A percentile compares a stretch with the other conserved stretches of the same genome.
Conservation (phyloP, 2,113 vertebrate genomes). For the Acanthochromis polyacanthus region DNA sequence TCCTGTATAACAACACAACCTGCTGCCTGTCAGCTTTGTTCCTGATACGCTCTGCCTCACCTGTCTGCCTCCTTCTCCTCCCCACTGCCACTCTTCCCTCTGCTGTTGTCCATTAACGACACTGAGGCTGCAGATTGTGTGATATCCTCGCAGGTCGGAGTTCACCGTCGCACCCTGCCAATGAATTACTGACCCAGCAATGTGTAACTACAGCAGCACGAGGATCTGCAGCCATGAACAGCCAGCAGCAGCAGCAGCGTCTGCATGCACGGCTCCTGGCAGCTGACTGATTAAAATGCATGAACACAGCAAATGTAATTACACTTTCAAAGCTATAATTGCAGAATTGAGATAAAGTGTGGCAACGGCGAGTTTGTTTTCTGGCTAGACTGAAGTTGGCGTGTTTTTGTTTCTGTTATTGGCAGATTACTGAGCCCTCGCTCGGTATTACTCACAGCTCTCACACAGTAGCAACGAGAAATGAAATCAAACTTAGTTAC, state of each 20-base stretch:
- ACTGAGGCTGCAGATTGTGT: background rate
- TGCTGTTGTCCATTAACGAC: slow-evolving; percentile 21
- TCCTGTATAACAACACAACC: background rate
- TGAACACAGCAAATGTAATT: slow-evolving; percentile 48
- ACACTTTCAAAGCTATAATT: slow-evolving; percentile 21
- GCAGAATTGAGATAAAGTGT: slow-evolving; percentile 45
- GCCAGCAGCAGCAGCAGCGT: background rate
- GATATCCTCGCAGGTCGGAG: slow-evolving; percentile 35
- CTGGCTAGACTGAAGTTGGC: slow-evolving; percentile 5
- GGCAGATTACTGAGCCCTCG: slow-evolving; percentile 31
- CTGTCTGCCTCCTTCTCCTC: slow-evolving; percentile 20
- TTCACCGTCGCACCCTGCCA: slow-evolving; percentile 15
- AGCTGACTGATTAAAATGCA: slow-evolving; percentile 59
- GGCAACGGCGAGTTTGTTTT: slow-evolving; percentile 32
- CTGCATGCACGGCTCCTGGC: background rate
- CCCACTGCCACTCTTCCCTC: background rate
- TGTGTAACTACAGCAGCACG: slow-evolving; percentile 2
- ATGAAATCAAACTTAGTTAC: slow-evolving; percentile 28
- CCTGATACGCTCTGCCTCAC: slow-evolving; percentile 13
- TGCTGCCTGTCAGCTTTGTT: slow-evolving; percentile 29
- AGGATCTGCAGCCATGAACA: slow-evolving; percentile 3
- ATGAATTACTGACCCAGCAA: slow-evolving; percentile 48
- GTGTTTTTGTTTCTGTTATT: slow-evolving; percentile 32
- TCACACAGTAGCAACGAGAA: slow-evolving; percentile 32
- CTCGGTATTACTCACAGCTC: slow-evolving; percentile 18